phyloP scores from a whole-genome alignment of 2,888 invertebrate genomes.

The Oxytorus armatus region DNA sequence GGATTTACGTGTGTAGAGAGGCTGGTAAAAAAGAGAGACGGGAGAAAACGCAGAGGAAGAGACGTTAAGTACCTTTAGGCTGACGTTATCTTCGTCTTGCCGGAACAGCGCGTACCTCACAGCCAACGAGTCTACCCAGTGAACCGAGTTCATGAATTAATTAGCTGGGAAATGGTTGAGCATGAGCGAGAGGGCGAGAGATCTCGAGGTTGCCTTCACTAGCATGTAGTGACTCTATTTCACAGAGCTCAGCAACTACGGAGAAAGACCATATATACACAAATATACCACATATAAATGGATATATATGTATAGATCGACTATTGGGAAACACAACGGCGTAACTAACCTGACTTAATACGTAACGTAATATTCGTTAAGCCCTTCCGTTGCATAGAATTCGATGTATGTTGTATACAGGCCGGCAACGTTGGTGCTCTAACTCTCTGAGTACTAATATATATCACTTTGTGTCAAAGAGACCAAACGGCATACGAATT shows the following conservation, averaged over 20 bases:
- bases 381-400: background rate
- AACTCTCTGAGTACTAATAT: slow-evolving; percentile 43
- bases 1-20: too few relatives aligned
- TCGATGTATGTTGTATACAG: slow-evolving; percentile 4
- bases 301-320: background rate
- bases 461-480: slow-evolving; percentile 12
- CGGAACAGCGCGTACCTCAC: slow-evolving; percentile 12
- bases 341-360: background rate
- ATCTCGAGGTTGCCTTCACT: slow-evolving; percentile 41
- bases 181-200: slow-evolving; percentile 25
- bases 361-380: background rate
- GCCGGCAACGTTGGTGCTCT: slow-evolving; percentile 23
- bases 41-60: slow-evolving; percentile 16
- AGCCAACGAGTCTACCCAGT: slow-evolving; percentile 65
- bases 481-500: slow-evolving; percentile 47
- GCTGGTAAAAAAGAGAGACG: slow-evolving; percentile 2
- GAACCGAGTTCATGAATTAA: slow-evolving; percentile 77
- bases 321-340: background rate
- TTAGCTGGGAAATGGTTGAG: slow-evolving; percentile 74
- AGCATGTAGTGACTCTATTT: slow-evolving; percentile 50
- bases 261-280: background rate
- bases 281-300: background rate
- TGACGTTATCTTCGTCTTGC: slow-evolving; percentile 44
- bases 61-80: slow-evolving; percentile 37
- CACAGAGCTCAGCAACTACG: slow-evolving; percentile 34